Evolutionary conservation across 2,797 vertebrate species (phyloP).

Genomic region (Eidolon dupreanum): DNA sequence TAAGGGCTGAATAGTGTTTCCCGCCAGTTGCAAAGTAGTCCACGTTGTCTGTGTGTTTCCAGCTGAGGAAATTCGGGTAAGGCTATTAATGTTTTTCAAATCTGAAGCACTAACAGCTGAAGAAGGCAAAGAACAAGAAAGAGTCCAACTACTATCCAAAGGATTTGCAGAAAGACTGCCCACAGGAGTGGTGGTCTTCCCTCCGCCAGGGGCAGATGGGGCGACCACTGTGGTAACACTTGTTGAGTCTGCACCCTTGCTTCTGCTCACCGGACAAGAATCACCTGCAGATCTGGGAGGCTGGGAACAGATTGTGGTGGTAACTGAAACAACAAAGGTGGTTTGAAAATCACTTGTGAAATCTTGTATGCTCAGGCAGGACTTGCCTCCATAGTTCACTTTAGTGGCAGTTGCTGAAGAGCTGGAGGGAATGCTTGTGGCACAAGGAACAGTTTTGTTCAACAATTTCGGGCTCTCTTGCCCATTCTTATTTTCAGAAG

Average conservation of each 20-base stretch:
- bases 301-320: conserved; percentile 69
- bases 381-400: conserved; percentile 65
- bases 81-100: conserved; percentile 88
- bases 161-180: conserved; percentile 78
- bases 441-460: conserved; percentile 67
- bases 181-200: conserved; percentile 69
- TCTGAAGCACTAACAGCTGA: conserved; percentile 84
- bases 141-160: conserved; percentile 85
- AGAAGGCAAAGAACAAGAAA: conserved; percentile 83
- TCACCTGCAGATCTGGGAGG: conserved; percentile 79
- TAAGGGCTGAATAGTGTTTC: conserved; percentile 96
- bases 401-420: conserved; percentile 54
- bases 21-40: conserved; percentile 96
- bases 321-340: conserved; percentile 63
- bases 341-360: conserved; percentile 75
- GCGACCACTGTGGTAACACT: conserved; percentile 72
- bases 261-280: conserved; percentile 80
- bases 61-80: conserved; percentile 88
- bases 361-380: conserved; percentile 64
- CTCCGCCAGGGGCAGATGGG: conserved; percentile 81
- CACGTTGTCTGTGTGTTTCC: conserved; percentile 98
- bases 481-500: conserved; percentile 77
- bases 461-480: conserved; percentile 75
- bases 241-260: conserved; percentile 80
- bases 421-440: conserved; percentile 67